Base-by-base conservation (phyloP, 2,113 vertebrate species). In the Chloroceryle aenea region DNA sequence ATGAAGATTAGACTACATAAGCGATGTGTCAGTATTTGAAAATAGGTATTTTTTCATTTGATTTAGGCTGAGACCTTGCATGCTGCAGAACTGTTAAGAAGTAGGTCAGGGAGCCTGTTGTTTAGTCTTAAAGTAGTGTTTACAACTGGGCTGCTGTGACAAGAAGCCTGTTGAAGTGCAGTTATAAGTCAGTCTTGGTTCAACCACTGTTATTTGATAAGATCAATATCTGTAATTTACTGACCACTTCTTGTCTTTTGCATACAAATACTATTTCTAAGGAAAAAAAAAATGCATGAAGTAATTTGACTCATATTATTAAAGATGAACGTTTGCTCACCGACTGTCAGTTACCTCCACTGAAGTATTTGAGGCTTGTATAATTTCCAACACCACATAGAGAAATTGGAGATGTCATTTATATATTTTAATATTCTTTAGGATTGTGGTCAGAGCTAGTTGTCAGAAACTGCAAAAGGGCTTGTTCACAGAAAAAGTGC, bases 201-300 rank as follows among this genome's bases (percentile, higher is more conserved):
- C 79, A 42, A 38, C 58, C 75, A 96, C 71, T 89, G 17, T 81
- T 91, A 81, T 72, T 87, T 73, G 96, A 93, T 92, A 92, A 97
- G 97, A 97, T 96, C 85, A 94, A 0, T 91, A 92, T 95, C 85
- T 93, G 38, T 80, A 50, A 89, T 96, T 93, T 94, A 50, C 92
- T 94, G 92, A 91, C 94, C 90, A 26, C 69, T 86, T 95, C 50
- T 96, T 95, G 50, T 83, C 73, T 85, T 96, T 94, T 94, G 78
- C 64, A 96, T 92, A 83, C 77, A 92, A 76, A 68, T 97, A 67
- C 45, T 92, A 58, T 96, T 96, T 97, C 90, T 96, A 69, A 84
- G 76, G 89, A 69, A 93, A 94, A 94, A 97, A 96, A 94, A 97
- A 96, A 74, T 71, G 79, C 95, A 79, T n/a, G 50, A 96, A 95